Base-by-base conservation (phyloP, 2,888 invertebrate species). In the Drosophila parthenogenetica region DNA sequence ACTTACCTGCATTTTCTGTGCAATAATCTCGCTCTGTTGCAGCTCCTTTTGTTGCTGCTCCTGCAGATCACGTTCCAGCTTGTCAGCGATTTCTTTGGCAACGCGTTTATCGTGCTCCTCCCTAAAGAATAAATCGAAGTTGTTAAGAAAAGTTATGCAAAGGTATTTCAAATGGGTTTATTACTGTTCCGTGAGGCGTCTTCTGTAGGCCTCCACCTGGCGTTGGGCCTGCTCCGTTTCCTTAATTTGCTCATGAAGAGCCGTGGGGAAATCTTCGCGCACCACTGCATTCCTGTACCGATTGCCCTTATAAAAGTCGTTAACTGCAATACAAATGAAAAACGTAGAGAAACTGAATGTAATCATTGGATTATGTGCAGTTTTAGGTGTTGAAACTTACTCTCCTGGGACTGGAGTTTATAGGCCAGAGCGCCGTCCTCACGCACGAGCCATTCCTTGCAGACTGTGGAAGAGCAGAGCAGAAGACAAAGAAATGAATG, bases 351-450 rank as follows among this genome's bases (percentile, higher is more conserved):
- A 39, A 54, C 17, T 35, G 55, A 65, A 46, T 35, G 64, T 45
- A 48, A 22, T 53, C 55, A 40, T 25, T 43, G 45, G 39, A 45
- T 46, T 54, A 48, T 65, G 25, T 40, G 39, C 19, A 22, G 19
- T 53, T 7, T 2, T 10, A 5, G 22, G 42, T 2, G 5, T 7
- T 13, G 16, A 7, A 92, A 79, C 94, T 93, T 93, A 94, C 96
- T 96, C 93, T 97, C 97, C 93, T 97, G 94, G 87, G 95, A 95
- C 91, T 97, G 97, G 35, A 97, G 93, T 78, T 94, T 94, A 91
- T 96, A 95, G 8, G 97, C 97, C 86, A 97, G 91, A 16, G 96
- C 97, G 74, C 96, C 95, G 92, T 97, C 97, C 93, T 97, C 97
- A 86, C 96, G 95, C 35, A 97, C 95, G 81, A 96, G 93, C 96